Base-by-base conservation (phyloP, 2,888 invertebrate genomes). In the Chrysopilus asiliformis region DNA sequence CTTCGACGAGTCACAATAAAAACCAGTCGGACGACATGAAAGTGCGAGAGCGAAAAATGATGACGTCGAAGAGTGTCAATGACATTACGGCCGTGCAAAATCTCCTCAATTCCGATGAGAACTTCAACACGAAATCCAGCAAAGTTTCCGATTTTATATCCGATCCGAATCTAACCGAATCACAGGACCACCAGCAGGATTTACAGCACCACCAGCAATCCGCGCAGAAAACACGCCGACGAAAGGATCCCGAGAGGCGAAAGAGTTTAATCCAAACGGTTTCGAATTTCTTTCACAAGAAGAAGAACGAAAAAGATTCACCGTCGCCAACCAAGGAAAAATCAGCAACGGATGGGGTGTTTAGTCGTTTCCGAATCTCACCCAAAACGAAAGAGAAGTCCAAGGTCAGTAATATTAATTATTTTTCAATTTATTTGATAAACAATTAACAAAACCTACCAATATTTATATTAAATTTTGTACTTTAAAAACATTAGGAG, bases 201-300 rank as follows among this genome's bases (percentile, higher is more conserved):
- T 18, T 3, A 4, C 28, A 38, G 10, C 14, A 33, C 3, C 19
- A 19, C n/a, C 24, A 22, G 10, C n/a, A 14, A 5, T 14, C 18
- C 8, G 17, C 22, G 17, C 10, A 27, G 4, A 34, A 32, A 17
- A 48, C 39, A 32, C 50, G 55, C 7, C 47, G 58, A 2, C 49
- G 50, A 33, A 77, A 76, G 51, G 77, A 77, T 54, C 68, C 74
- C 1, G 80, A 82, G 50, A 68, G 84, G 43, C 70, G 84, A 42
- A 83, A 78, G 52, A 84, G 85, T 60, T 76, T 87, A 35, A 84
- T 86, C 52, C 84, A 82, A 63, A 76, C 85, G 34, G 76, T 89
- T 43, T 79, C 84, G 13, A 84, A 78, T 57, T 81, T 87, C 58
- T 81, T 89, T 56, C 73, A 76, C 50, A 79, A 81, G 57, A 76